A percentile compares a stretch with the other conserved stretches of the same genome.
Conservation (phyloP, 2,797 vertebrate genomes). For the Champsocephalus esox region DNA sequence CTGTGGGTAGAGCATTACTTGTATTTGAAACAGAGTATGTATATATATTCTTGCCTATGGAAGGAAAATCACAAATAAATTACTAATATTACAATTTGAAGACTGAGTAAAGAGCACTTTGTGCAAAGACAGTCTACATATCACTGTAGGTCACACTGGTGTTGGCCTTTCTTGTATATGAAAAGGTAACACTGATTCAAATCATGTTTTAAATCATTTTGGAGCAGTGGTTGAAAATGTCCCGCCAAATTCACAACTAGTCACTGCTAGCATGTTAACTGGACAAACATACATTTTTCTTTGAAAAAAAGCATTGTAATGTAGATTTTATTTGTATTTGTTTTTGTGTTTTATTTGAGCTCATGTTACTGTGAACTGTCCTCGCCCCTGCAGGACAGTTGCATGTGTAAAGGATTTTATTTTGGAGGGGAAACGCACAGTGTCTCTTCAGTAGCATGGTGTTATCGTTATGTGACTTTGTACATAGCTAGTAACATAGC, state of each 20-base stretch:
- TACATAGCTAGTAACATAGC: conserved; percentile 68
- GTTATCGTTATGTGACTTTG: conserved; percentile 66
- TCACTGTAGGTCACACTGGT: conserved; percentile 53
- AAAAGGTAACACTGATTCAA: conserved; percentile 8
- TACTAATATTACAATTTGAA: conserved; percentile 21
- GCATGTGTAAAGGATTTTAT: conserved; percentile 52
- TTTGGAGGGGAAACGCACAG: conserved; percentile 39
- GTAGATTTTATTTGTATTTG: conserved; percentile 7
- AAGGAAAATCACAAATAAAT: conserved; percentile 19
- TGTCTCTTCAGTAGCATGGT: conserved; percentile 70
- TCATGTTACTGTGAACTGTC: neutral
- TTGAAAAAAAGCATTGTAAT: neutral
- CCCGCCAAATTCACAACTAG: conserved; percentile 10
- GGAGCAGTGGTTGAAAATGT: conserved; percentile 12
- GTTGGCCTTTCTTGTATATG: conserved; percentile 11
- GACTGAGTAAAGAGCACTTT: conserved; percentile 28
- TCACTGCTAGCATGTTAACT: conserved; percentile 35
- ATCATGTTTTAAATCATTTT: neutral
- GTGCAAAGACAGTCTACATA: conserved; percentile 26
- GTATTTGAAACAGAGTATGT: conserved; percentile 64
- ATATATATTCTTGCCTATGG: conserved; percentile 59
- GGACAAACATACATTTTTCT: conserved; percentile 27
- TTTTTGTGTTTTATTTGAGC: conserved; percentile 6
- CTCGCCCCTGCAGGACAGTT: conserved; percentile 24
- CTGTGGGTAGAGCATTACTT: conserved; percentile 52